A percentile compares a stretch with the other conserved stretches of the same genome.
These are phyloP conservation scores for Pithys albifrons DNA, from an alignment of 2,113 vertebrate genomes.

Conservation along the genomic window DNA sequence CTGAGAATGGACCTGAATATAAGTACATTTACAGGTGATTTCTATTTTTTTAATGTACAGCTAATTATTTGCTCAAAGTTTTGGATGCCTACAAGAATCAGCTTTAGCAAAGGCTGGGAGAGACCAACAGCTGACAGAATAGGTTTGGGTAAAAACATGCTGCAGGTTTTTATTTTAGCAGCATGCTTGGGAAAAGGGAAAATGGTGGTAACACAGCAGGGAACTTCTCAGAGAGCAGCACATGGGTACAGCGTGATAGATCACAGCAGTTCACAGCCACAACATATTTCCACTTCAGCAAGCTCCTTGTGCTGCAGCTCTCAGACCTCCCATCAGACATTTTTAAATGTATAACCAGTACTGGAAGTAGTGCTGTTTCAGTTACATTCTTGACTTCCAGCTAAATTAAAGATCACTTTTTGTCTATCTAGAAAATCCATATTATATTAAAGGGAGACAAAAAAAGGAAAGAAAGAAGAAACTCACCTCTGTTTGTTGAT, in stretches of 20 bases:
- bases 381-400: background rate
- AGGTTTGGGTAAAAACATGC: background rate
- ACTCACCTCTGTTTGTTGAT: background rate
- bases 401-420: background rate
- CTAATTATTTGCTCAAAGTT: background rate
- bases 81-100: background rate
- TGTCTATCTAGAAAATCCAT: background rate
- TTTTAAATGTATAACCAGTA: background rate
- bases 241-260: background rate
- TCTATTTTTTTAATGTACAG: background rate
- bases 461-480: no score
- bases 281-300: background rate
- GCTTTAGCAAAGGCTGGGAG: background rate
- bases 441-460: background rate
- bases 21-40: conserved; percentile 64
- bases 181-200: background rate
- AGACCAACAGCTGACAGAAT: background rate
- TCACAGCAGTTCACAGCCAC: background rate
- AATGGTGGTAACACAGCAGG: fast-evolving
- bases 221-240: background rate
- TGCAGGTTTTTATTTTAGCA: background rate
- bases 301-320: background rate
- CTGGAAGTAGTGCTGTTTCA: background rate
- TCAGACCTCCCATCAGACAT: background rate
- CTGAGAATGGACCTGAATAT: conserved; percentile 31